Conservation (phyloP, 2,888 invertebrate species). For the Cyaniris semiargus region DNA sequence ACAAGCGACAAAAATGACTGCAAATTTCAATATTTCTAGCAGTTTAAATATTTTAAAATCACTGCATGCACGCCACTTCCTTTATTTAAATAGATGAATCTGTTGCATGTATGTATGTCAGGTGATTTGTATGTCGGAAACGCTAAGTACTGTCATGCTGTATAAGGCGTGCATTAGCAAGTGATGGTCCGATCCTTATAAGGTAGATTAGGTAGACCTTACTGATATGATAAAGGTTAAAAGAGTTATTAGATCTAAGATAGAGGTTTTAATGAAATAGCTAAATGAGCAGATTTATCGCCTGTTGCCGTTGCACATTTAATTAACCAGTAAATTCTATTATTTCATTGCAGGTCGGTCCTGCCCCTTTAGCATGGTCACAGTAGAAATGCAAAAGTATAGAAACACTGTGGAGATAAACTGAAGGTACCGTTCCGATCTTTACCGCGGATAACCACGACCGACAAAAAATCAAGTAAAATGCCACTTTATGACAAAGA, state of each 20-base stretch:
- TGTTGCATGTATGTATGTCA: neutral
- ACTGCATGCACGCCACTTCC: neutral
- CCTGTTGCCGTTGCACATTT: neutral
- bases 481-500: too few relatives aligned
- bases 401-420: too few relatives aligned
- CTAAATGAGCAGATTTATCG: neutral
- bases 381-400: too few relatives aligned
- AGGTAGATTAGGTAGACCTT: neutral
- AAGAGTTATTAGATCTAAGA: neutral
- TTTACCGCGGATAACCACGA: too few relatives aligned
- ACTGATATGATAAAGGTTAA: neutral
- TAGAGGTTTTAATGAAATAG: neutral
- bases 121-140: conserved; percentile 8
- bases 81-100: conserved; percentile 1
- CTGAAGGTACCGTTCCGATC: too few relatives aligned
- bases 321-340: too few relatives aligned
- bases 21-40: neutral
- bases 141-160: neutral
- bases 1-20: too few relatives aligned
- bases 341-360: too few relatives aligned
- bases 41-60: neutral
- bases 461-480: too few relatives aligned
- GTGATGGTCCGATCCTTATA: neutral
- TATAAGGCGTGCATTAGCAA: neutral
- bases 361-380: too few relatives aligned